Percentiles rank a stretch among this genome's conserved stretches.
phyloP scores from a whole-genome alignment of 2,797 vertebrate genomes.

The Microcaecilia unicolor region DNA sequence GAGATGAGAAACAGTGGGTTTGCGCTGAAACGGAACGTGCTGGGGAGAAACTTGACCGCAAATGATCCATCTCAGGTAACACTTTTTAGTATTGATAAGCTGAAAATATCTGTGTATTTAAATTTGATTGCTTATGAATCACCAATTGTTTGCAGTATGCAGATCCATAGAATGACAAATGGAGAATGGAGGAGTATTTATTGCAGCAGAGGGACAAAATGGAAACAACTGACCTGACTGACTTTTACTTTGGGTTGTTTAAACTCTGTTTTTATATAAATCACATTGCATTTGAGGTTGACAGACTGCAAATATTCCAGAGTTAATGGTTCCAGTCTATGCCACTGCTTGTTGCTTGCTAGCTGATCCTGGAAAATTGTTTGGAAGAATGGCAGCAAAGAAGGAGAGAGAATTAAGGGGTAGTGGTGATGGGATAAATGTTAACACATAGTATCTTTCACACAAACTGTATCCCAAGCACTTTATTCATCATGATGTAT shows the following conservation, averaged over 20 bases:
- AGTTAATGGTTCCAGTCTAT: slow-evolving; percentile 1
- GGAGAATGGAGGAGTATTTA: slow-evolving; percentile 26
- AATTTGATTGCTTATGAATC: slow-evolving; percentile 68
- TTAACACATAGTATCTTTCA: no score
- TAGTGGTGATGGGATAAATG: no score
- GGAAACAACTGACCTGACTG: slow-evolving; percentile 19
- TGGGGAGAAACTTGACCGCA: slow-evolving; percentile 91
- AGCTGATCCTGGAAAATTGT: neutral
- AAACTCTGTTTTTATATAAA: slow-evolving; percentile 40
- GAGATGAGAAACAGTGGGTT: slow-evolving; percentile 99
- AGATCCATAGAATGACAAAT: slow-evolving; percentile 55
- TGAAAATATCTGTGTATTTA: slow-evolving; percentile 64
- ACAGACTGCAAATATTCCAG: slow-evolving; percentile 22
- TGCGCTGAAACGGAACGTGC: slow-evolving; percentile 97
- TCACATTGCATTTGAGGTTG: slow-evolving; percentile 26
- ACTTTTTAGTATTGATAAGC: slow-evolving; percentile 63
- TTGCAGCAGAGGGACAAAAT: slow-evolving; percentile 33
- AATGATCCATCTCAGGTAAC: slow-evolving; percentile 98
- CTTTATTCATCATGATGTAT: no score
- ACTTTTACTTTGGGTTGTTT: slow-evolving; percentile 14
- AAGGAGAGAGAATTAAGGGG: slow-evolving; percentile 1
- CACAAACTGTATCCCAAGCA: no score
- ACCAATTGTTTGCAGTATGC: slow-evolving; percentile 67
- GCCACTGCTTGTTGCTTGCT: neutral
- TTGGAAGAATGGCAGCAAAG: no score